Percentiles rank a stretch among this genome's conserved stretches.
These are phyloP conservation scores for Lagodon rhomboides DNA, from an alignment of 2,797 vertebrate genomes.

Conservation along the genomic window DNA sequence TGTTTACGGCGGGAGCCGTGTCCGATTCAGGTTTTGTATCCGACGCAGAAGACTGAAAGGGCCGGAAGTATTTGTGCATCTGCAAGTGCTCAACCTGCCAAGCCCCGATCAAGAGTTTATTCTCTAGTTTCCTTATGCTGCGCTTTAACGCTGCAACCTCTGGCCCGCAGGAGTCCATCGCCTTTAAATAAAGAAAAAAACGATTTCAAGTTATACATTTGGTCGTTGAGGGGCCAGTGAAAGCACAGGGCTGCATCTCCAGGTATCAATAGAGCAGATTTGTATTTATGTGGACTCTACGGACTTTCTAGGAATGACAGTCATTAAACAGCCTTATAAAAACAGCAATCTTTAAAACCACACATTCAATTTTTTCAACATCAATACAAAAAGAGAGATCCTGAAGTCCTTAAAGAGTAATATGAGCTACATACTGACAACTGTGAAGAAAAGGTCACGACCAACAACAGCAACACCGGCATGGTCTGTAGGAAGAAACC, in stretches of 20 bases:
- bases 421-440: constrained; percentile 79
- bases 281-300: not conserved
- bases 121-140: constrained; percentile 86
- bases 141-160: constrained; percentile 84
- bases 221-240: not conserved
- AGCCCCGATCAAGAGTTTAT: constrained; percentile 83
- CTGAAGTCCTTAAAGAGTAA: not conserved
- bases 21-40: constrained; percentile 14
- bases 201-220: not conserved
- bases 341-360: not conserved
- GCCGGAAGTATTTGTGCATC: constrained; percentile 83
- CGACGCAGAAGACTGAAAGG: constrained; percentile 18
- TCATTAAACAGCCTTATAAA: not conserved
- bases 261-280: not conserved
- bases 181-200: constrained; percentile 77
- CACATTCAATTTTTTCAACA: not conserved
- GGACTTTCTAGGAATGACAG: constrained; percentile 8
- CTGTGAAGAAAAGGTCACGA: constrained; percentile 69
- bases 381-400: not conserved
- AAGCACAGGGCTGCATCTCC: not conserved
- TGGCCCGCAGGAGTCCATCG: constrained; percentile 80
- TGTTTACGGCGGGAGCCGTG: not conserved
- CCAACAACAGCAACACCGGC: constrained; percentile 77
- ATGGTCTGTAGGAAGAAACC: constrained; percentile 36
- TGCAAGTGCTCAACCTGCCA: constrained; percentile 87